Evolutionary conservation across 2,888 invertebrate species (phyloP).

Genomic region (Opisthograptis luteolata): DNA sequence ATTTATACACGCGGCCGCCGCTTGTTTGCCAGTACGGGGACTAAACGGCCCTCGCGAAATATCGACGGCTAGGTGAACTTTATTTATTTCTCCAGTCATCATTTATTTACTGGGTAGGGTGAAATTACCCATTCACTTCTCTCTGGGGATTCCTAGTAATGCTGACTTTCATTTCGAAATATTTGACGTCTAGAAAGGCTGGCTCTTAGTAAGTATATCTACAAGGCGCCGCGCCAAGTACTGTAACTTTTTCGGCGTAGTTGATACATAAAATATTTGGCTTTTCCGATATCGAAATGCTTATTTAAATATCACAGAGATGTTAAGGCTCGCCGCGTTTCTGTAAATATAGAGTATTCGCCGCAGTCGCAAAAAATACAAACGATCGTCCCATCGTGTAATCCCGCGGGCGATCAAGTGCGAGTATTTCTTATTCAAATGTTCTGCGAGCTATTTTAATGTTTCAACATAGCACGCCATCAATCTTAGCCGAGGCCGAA

Average conservation of each 20-base stretch:
- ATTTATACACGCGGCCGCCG: slow-evolving; percentile 30
- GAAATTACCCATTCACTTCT: slow-evolving; percentile 29
- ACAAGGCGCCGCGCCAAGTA: slow-evolving; percentile 17
- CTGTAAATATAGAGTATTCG: slow-evolving; percentile 25
- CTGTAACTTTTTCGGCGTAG: slow-evolving; percentile 21
- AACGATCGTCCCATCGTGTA: slow-evolving; percentile 66
- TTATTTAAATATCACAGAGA: slow-evolving; percentile 34
- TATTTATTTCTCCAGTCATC: slow-evolving; percentile 35
- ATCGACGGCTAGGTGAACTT: slow-evolving; percentile 24
- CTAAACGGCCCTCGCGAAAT: slow-evolving; percentile 27
- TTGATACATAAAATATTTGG: slow-evolving; percentile 31
- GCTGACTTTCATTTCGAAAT: slow-evolving; percentile 26
- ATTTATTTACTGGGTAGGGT: slow-evolving; percentile 33
- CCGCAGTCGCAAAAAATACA: slow-evolving; percentile 54
- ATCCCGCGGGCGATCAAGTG: slow-evolving; percentile 68
- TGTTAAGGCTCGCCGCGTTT: slow-evolving; percentile 19
- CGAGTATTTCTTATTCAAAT: slow-evolving; percentile 77
- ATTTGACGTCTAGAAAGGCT: slow-evolving; percentile 25
- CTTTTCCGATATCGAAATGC: slow-evolving; percentile 29
- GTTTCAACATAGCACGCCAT: slow-evolving; percentile 75
- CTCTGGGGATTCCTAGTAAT: slow-evolving; percentile 19
- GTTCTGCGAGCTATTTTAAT: slow-evolving; percentile 76
- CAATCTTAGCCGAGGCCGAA: slow-evolving; percentile 76
- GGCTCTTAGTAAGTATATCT: slow-evolving; percentile 18
- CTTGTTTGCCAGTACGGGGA: slow-evolving; percentile 36